Evolutionary conservation across 2,113 vertebrate species (phyloP).

Genomic region (Mustela lutreola): DNA sequence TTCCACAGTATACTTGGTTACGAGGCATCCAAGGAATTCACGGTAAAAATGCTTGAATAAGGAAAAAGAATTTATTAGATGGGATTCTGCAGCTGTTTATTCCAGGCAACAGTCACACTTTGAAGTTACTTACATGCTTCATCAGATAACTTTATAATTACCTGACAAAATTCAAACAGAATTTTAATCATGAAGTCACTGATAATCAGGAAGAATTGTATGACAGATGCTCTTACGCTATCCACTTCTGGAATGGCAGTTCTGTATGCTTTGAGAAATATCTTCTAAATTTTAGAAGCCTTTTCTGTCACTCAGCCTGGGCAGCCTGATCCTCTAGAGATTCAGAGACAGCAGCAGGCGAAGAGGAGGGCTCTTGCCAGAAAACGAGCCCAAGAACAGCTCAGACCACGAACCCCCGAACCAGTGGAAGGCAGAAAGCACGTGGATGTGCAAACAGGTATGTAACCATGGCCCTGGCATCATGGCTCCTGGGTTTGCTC

Average conservation of each 20-base stretch:
- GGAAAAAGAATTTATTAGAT: background rate
- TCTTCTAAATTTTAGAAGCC: background rate
- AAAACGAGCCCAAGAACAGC: conserved; percentile 85
- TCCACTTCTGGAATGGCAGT: background rate
- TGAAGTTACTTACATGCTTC: background rate
- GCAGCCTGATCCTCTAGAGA: conserved; percentile 84
- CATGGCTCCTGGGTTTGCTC: background rate
- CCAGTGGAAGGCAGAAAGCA: conserved; percentile 91
- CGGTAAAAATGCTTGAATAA: background rate
- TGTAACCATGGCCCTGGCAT: rapidly evolving
- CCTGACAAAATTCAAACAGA: background rate
- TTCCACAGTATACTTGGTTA: background rate
- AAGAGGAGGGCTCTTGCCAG: conserved; percentile 85
- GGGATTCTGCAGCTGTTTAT: background rate
- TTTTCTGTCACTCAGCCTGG: conserved; percentile 82
- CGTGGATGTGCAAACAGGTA: conserved; percentile 94
- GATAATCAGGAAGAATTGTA: background rate
- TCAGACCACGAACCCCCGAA: conserved; percentile 86
- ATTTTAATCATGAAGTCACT: background rate
- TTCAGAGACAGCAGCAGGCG: conserved; percentile 86
- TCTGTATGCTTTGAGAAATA: background rate
- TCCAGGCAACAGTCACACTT: background rate
- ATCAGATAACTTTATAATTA: background rate
- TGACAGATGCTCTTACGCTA: background rate
- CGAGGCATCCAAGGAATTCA: background rate